Percentiles rank a stretch among this genome's conserved stretches.
These are phyloP conservation scores for Zaprionus capensis DNA, from an alignment of 1,140 invertebrate genomes.

Conservation along the genomic window DNA sequence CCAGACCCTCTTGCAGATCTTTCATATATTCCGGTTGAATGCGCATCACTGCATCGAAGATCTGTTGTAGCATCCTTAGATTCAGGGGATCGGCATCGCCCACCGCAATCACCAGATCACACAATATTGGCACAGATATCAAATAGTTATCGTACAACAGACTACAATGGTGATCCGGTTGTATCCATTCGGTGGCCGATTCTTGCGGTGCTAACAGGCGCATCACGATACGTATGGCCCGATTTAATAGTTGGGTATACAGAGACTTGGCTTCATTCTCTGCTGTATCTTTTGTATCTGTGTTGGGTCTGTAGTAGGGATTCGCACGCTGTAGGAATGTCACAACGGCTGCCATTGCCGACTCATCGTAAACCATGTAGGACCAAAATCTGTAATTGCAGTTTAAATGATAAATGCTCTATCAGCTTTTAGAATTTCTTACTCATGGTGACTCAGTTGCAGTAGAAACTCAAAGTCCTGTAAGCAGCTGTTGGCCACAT, in stretches of 20 bases:
- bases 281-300: background rate
- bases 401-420: background rate
- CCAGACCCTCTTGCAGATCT: slow-evolving; percentile 87
- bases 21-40: slow-evolving; percentile 89
- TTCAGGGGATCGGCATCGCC: slow-evolving; percentile 87
- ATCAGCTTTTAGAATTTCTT: slow-evolving; percentile 1
- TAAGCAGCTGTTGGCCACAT: slow-evolving; percentile 59
- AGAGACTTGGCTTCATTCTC: slow-evolving; percentile 63
- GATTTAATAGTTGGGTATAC: slow-evolving; percentile 86
- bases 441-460: slow-evolving; percentile 68
- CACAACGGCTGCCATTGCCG: slow-evolving; percentile 88
- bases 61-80: slow-evolving; percentile 86
- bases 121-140: slow-evolving; percentile 92
- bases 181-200: slow-evolving; percentile 89
- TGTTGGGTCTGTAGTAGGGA: slow-evolving; percentile 87
- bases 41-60: slow-evolving; percentile 88
- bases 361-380: slow-evolving; percentile 89
- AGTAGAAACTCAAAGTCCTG: slow-evolving; percentile 73
- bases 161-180: slow-evolving; percentile 87
- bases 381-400: slow-evolving; percentile 87
- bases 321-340: slow-evolving; percentile 90
- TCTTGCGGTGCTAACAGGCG: slow-evolving; percentile 91
- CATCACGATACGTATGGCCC: slow-evolving; percentile 89
- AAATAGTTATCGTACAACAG: slow-evolving; percentile 92
- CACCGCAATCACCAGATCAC: slow-evolving; percentile 91